Base-by-base conservation (phyloP, 2,888 invertebrate species). In the Drosophila paucipuncta region DNA sequence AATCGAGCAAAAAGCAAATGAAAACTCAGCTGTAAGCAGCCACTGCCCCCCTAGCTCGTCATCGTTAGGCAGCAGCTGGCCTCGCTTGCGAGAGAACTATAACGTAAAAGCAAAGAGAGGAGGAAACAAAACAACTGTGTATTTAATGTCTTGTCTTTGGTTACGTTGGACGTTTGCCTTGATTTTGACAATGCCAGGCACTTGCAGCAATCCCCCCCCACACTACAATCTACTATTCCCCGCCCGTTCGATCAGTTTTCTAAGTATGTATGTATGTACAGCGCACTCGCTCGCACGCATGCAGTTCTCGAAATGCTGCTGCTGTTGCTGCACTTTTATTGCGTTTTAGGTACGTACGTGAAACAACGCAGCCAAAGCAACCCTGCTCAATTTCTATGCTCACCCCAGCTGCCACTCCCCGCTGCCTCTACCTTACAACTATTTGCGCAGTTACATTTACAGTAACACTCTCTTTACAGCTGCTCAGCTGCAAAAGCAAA, bases 281-380 rank as follows among this genome's bases (percentile, higher is more conserved):
- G 68, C 85, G 68, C 63, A 55, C 80, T 80, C 82, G 39, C 73
- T 85, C 73, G 43, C 77, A 82, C 85, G 53, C 74, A 69, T 77
- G 82, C 78, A 88, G 78, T 69, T 78, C 68, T 77, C 55, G 60
- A 50, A 64, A 77, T 72, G 71, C 70, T 73, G 73, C 75, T 81
- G 78, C 73, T 90, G 85, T 28, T 84, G 85, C 41, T 90, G 85
- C 89, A 90, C 64, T 85, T 85, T 85, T 85, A 90, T 88, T 85
- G 83, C 85, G 90, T 85, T 88, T 85, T 88, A 88, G 83, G 63
- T 16, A 57, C 61, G 73, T 68, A 65, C 65, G 47, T 68, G 47
- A 63, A 16, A 47, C 28, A 47, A 47, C 47, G 47, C 47, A 25
- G 47, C 63, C 49, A 76, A 83, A 86, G 70, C 80, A 80, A 86